Percentiles rank a stretch among this genome's conserved stretches.
These are phyloP conservation scores for Astyanax mexicanus DNA, from an alignment of 2,797 vertebrate genomes.

Conservation along the genomic window DNA sequence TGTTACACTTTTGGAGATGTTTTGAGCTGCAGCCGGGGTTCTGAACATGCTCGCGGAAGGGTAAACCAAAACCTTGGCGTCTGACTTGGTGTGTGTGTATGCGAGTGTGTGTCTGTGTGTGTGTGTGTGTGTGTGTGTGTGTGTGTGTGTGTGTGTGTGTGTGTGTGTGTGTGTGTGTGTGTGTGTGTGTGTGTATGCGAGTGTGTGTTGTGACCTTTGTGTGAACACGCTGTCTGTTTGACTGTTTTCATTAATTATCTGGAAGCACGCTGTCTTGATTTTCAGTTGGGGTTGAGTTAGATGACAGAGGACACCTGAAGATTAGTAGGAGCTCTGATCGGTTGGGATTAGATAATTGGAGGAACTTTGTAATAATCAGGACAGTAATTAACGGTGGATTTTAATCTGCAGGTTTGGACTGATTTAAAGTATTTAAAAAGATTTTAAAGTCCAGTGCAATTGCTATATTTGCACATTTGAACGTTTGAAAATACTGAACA, in stretches of 20 bases:
- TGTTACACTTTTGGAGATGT: slow-evolving; percentile 46
- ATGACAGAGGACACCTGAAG: background rate
- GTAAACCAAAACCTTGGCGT: slow-evolving; percentile 33
- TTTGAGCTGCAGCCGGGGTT: background rate
- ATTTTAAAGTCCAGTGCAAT: too few relatives aligned
- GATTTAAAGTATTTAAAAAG: too few relatives aligned
- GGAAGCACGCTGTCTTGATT: background rate
- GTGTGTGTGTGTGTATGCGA: background rate
- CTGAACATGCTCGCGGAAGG: slow-evolving; percentile 18
- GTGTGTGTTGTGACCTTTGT: background rate
- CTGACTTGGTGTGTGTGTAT: background rate
- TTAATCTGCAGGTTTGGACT: too few relatives aligned
- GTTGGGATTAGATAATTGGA: too few relatives aligned
- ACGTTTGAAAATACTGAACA: too few relatives aligned
- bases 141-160: background rate
- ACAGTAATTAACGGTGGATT: too few relatives aligned
- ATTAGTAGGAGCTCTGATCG: background rate
- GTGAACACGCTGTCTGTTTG: background rate
- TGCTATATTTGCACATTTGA: too few relatives aligned
- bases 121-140: background rate
- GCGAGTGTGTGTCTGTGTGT: background rate
- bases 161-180: background rate
- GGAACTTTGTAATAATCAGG: too few relatives aligned
- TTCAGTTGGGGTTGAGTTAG: background rate
- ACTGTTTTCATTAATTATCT: background rate